Percentiles rank a stretch among this genome's conserved stretches.
phyloP scores from a whole-genome alignment of 2,113 vertebrate genomes.

The Xyrauchen texanus region DNA sequence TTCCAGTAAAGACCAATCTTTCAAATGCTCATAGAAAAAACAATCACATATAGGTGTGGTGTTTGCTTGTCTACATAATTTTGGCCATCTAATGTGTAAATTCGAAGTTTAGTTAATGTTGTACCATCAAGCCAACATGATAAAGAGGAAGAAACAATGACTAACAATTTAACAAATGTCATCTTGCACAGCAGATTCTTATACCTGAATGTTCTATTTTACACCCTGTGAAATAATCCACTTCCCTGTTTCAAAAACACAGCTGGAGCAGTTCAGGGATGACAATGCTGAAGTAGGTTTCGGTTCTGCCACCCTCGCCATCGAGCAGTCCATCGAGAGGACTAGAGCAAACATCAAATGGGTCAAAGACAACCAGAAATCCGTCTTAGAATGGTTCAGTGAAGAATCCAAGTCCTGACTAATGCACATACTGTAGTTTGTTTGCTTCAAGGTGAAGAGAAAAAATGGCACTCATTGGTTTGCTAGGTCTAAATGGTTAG shows the following conservation, averaged over 20 bases:
- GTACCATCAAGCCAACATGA: no score
- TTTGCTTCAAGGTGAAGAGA: conserved; percentile 6
- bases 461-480: neutral
- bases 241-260: conserved; percentile 42
- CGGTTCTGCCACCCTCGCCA: conserved; percentile 82
- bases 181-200: neutral
- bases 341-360: conserved; percentile 86
- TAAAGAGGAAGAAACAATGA: no score
- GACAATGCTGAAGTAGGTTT: conserved; percentile 80
- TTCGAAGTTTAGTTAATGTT: no score
- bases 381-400: conserved; percentile 75
- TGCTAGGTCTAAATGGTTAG: neutral
- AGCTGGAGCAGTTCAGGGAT: conserved; percentile 84
- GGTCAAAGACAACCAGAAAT: conserved; percentile 74
- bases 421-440: neutral
- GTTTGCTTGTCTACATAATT: no score
- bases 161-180: no score
- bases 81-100: no score
- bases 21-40: no score
- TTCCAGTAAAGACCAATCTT: no score
- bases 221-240: neutral
- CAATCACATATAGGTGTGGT: neutral
- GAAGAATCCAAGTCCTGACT: conserved; percentile 25
- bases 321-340: conserved; percentile 90
- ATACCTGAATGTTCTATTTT: neutral